Base-by-base conservation (phyloP, 1,140 invertebrate species). In the Pogonus chalceus region DNA sequence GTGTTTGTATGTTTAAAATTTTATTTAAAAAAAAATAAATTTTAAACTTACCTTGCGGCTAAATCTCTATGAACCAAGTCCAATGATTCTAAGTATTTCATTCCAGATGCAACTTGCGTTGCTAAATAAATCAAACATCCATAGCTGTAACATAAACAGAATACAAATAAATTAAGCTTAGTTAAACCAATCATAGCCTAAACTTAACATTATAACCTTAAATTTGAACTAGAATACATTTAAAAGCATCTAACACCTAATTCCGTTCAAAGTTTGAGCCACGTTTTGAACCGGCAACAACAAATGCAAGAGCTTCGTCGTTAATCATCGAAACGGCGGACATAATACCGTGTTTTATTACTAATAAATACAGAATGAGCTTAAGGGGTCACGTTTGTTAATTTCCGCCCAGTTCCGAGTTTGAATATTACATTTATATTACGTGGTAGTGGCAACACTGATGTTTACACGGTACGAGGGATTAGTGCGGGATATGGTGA, bases 41-140 rank as follows among this genome's bases (percentile, higher is more conserved):
- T 50, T 18, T 26, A 51, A 22, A 69, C 72, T 76, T 70, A 83
- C 80, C 84, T 79, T 60, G 88, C 83, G 55, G 88, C 83, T 62
- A 91, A 73, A 73, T 91, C 88, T 59, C 83, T 75, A 70, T 90
- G 87, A 37, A 90, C 81, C 69, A 89, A 82, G 68, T 86, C 85
- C 59, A 87, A 74, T 20, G 81, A 81, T 71, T 90, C 86, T 66
- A 91, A 75, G 70, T 89, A 89, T 69, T 87, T 88, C 87, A 89
- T 88, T 48, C 85, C 87, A 55, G 82, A 80, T 57, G 87, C 82
- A 65, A 90, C 85, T 73, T 88, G 85, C 58, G 80, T 80, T 50
- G 82, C 83, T 66, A 87, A 82, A 63, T 82, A 82, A 56, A 84
- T 78, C 62, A 84, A 70, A 65, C 80, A 80, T 52, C 81, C 80